These are phyloP conservation scores for Boulengeromyrus knoepffleri DNA, from an alignment of 2,113 vertebrate genomes.

Conservation along the genomic window DNA sequence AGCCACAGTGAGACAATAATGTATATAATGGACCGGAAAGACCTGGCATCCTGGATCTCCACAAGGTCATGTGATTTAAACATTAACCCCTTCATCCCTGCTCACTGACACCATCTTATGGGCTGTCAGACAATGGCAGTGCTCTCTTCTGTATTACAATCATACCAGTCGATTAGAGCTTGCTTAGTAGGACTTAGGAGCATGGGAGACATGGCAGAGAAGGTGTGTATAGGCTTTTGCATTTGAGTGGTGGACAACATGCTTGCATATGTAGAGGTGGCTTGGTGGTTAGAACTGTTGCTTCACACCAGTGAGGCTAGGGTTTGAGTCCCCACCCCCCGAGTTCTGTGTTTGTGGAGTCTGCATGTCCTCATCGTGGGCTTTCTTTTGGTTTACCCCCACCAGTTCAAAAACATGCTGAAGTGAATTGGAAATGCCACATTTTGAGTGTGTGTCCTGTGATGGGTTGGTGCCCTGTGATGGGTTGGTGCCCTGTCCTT, in stretches of 20 bases:
- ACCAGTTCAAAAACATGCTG: not conserved
- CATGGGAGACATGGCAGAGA: not conserved
- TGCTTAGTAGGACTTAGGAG: not conserved
- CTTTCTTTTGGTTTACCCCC: not conserved
- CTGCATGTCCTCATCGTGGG: not conserved
- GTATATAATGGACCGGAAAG: not conserved
- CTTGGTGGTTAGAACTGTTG: not conserved
- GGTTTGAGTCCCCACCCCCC: not conserved
- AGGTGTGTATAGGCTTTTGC: not conserved
- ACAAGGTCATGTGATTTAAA: not conserved
- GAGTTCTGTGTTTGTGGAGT: not conserved
- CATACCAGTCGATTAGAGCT: not conserved
- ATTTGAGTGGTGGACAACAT: not conserved
- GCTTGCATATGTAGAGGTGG: not conserved
- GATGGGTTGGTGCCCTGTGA: not conserved
- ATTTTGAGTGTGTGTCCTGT: not conserved
- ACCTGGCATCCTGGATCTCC: not conserved
- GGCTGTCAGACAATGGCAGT: not conserved
- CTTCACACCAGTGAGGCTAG: not conserved
- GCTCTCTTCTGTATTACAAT: not conserved
- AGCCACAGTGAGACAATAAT: not conserved
- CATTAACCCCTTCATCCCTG: not conserved
- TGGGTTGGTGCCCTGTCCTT: not conserved
- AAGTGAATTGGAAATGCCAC: not conserved
- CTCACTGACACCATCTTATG: not conserved